Percentiles rank a stretch among this genome's conserved stretches.
Evolutionary conservation across 2,113 vertebrate genomes (phyloP).

Genomic region (Falcunculus frontatus): DNA sequence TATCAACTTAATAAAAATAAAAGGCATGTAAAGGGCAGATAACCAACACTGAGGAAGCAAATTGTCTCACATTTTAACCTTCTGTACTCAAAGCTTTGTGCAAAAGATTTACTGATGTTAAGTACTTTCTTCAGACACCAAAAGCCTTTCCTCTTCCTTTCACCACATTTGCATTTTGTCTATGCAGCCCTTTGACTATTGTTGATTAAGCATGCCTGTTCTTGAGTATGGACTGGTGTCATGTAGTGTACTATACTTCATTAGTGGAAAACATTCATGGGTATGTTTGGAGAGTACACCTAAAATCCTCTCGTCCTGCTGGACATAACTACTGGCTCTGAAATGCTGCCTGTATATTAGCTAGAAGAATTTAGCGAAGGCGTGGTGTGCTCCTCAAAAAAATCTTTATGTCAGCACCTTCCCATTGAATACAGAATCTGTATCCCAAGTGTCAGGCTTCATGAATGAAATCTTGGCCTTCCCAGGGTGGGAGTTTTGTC

Average conservation of each 20-base stretch:
- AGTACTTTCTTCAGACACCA: not conserved
- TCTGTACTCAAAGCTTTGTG: conserved; percentile 1
- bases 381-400: not conserved
- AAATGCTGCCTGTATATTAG: not conserved
- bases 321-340: not conserved
- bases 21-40: not conserved
- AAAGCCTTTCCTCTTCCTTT: not conserved
- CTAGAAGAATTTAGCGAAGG: not conserved
- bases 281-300: not conserved
- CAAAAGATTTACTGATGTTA: not conserved
- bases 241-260: not conserved
- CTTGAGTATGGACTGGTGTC: not conserved
- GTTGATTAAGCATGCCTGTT: not conserved
- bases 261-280: not conserved
- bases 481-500: not conserved
- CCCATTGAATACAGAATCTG: not conserved
- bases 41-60: not conserved
- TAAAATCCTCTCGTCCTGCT: not conserved
- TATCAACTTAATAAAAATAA: not conserved
- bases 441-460: not conserved
- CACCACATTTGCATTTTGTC: not conserved
- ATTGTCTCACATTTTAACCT: conserved; percentile 27
- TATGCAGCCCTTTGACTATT: not conserved
- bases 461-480: not conserved
- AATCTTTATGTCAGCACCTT: not conserved